These are phyloP conservation scores for Mnemiopsis leidyi DNA, from an alignment of 37 sponge, comb jelly and placozoan species.

Conservation along the genomic window DNA sequence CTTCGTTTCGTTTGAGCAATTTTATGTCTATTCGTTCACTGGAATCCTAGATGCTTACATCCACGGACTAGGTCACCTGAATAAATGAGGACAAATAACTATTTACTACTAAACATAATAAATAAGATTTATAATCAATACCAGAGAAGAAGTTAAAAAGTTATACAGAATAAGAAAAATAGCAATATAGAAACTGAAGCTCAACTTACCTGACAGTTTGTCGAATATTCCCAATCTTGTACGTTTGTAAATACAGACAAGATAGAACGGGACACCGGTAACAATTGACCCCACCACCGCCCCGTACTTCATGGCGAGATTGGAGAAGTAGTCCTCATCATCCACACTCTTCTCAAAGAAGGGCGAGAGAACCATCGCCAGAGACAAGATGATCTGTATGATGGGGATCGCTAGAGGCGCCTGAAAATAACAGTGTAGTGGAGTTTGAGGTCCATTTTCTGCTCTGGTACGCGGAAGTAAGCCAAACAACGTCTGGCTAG, in stretches of 20 bases:
- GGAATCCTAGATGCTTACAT: slow-evolving; percentile 28
- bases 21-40: too few species aligned
- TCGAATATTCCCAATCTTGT: background rate
- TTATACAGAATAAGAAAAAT: too few species aligned
- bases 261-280: slow-evolving; percentile 39
- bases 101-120: background rate
- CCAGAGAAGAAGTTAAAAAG: too few species aligned
- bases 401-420: slow-evolving; percentile 24
- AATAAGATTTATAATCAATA: too few species aligned
- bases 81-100: background rate
- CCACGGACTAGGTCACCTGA: background rate
- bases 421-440: too few species aligned
- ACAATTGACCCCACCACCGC: slow-evolving; percentile 10
- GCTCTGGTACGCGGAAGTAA: too few species aligned
- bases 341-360: slow-evolving; percentile 18
- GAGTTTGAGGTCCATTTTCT: too few species aligned
- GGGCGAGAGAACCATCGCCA: slow-evolving; percentile 20
- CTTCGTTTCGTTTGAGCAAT: too few species aligned
- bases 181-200: background rate
- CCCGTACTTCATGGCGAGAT: slow-evolving; percentile 32
- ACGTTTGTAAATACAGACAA: slow-evolving; percentile 10
- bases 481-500: too few species aligned
- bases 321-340: background rate
- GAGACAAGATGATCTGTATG: background rate
- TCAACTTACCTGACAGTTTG: background rate